A percentile compares a stretch with the other conserved stretches of the same genome.
phyloP scores from a whole-genome alignment of 2,888 invertebrate genomes.

The Trisateles emortualis region DNA sequence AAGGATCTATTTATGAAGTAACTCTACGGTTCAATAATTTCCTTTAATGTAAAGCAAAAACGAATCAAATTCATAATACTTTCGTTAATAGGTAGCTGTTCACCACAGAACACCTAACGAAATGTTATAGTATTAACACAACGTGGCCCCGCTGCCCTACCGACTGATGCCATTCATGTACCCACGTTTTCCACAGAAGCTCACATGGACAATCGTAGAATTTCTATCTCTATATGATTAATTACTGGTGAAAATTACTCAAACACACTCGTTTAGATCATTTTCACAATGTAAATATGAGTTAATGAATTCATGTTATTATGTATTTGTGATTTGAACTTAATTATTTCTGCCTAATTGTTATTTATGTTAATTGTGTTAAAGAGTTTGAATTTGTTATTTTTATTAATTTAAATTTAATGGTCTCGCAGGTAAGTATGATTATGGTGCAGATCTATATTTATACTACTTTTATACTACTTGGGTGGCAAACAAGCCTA shows the following conservation, averaged over 20 bases:
- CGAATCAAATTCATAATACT: not conserved
- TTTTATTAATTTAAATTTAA: no score
- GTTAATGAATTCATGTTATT: not conserved
- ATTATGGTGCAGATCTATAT: no score
- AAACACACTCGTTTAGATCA: constrained; percentile 1
- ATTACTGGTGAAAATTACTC: constrained; percentile 3
- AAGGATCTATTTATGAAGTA: no score
- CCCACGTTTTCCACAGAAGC: constrained; percentile 26
- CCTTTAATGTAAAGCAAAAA: not conserved
- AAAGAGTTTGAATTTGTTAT: no score
- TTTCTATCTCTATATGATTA: not conserved
- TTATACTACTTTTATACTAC: no score
- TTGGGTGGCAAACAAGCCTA: no score
- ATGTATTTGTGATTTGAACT: constrained; percentile 3
- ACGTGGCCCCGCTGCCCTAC: constrained; percentile 9
- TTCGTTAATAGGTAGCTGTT: not conserved
- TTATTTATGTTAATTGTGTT: no score
- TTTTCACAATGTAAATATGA: not conserved
- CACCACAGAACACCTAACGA: constrained; percentile 15
- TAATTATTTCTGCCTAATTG: not conserved
- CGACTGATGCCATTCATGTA: constrained; percentile 30
- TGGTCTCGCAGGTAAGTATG: no score
- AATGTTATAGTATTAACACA: constrained; percentile 37
- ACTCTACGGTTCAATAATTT: not conserved
- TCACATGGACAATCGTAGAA: constrained; percentile 9